Conservation (phyloP, 2,888 invertebrate genomes). For the Embidobia sp. region DNA sequence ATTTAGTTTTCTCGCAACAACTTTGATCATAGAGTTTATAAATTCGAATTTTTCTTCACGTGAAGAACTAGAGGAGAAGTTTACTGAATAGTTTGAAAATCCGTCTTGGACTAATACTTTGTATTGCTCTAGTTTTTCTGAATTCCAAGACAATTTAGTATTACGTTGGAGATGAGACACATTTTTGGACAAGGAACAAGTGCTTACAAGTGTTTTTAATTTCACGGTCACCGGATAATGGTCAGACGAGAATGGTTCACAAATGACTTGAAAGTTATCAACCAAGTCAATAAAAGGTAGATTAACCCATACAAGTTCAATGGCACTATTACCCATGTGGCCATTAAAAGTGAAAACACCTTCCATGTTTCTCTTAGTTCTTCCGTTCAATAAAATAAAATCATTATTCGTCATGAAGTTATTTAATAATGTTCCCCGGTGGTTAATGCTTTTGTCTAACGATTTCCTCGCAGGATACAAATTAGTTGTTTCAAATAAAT, state of each 20-base stretch:
- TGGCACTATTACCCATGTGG: not conserved
- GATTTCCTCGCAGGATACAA: not conserved
- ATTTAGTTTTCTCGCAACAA: not conserved
- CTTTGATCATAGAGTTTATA: not conserved
- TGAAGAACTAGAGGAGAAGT: too few relatives aligned
- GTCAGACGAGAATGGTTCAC: not conserved
- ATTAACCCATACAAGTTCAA: constrained; percentile 1
- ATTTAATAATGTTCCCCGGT: not conserved
- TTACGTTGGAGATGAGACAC: too few relatives aligned
- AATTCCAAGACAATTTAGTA: too few relatives aligned
- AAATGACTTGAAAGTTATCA: not conserved
- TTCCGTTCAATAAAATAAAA: constrained; percentile 12
- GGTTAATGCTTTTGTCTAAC: not conserved
- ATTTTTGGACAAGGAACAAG: too few relatives aligned
- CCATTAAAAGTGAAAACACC: constrained; percentile 2
- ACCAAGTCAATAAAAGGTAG: not conserved
- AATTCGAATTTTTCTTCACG: too few relatives aligned
- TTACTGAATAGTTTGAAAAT: too few relatives aligned
- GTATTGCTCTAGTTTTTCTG: too few relatives aligned
- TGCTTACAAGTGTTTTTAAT: too few relatives aligned
- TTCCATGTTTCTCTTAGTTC: not conserved
- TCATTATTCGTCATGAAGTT: constrained; percentile 5
- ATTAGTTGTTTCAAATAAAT: not conserved
- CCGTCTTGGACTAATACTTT: too few relatives aligned
- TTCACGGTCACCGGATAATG: not conserved